These are phyloP conservation scores for Serrognathus titanus DNA, from an alignment of 2,888 invertebrate species.

Conservation along the genomic window DNA sequence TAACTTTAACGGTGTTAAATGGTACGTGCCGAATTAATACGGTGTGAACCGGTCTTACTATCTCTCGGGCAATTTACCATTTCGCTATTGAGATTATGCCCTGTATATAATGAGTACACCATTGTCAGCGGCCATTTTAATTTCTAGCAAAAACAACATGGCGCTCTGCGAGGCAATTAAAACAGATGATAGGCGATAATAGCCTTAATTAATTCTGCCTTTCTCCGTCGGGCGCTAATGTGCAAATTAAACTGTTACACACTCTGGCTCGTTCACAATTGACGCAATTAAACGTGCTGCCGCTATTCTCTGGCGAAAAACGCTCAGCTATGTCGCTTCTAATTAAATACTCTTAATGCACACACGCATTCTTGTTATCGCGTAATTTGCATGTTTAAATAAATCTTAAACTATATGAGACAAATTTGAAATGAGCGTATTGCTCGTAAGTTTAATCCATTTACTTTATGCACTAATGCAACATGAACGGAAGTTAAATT, in stretches of 20 bases:
- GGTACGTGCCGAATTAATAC: slow-evolving; percentile 19
- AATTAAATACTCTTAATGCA: too few relatives aligned
- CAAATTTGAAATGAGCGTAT: too few relatives aligned
- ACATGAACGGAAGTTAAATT: too few relatives aligned
- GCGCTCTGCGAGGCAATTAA: slow-evolving; percentile 51
- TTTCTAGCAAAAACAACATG: slow-evolving; percentile 52
- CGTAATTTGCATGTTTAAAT: too few relatives aligned
- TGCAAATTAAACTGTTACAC: slow-evolving; percentile 53
- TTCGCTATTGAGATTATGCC: slow-evolving; percentile 48
- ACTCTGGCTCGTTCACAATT: slow-evolving; percentile 44
- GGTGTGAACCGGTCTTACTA: slow-evolving; percentile 44
- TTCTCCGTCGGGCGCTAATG: slow-evolving; percentile 52
- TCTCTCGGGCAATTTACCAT: slow-evolving; percentile 51
- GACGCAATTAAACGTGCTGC: slow-evolving; percentile 10
- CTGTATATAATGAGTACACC: slow-evolving; percentile 49
- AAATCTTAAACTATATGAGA: too few relatives aligned
- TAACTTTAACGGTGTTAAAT: slow-evolving; percentile 3
- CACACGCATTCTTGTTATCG: too few relatives aligned
- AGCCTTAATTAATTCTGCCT: slow-evolving; percentile 53
- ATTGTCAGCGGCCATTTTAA: slow-evolving; percentile 52
- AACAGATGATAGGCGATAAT: slow-evolving; percentile 54
- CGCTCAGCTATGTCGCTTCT: too few relatives aligned
- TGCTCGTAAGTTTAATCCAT: too few relatives aligned
- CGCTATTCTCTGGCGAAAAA: slow-evolving; percentile 5
- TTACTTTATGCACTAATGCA: too few relatives aligned